Base-by-base conservation (phyloP, 2,888 invertebrate genomes). In the Drosophila kuntzei region DNA sequence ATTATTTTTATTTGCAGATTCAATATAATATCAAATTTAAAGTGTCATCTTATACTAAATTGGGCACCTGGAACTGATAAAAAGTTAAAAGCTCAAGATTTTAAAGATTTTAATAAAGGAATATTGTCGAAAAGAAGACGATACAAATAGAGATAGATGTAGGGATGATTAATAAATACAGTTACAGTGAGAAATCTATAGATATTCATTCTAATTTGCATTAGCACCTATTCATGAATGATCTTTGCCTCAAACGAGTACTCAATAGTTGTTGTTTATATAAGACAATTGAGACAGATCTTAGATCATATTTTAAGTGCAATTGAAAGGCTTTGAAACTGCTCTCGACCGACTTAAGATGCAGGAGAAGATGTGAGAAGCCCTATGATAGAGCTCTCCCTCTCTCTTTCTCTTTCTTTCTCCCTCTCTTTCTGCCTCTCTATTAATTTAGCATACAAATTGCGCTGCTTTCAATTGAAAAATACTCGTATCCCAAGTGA, bases 381-480 rank as follows among this genome's bases (percentile, higher is more conserved):
- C 65, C 76, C 36, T 68, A 60, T 20, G n/a, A 75, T 16, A 39
- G 8, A 25, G 27, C 39, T 11, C 14, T 14, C 47, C 22, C n/a
- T 37, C 14, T 18, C 22, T n/a, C 16, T 3, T 7, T 18, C 20
- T 29, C 4, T 25, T 6, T 14, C n/a, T 32, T 4, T 11, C 9
- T 16, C 7, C 18, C 9, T 12, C 12, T n/a, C 0, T 14, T 9
- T 37, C 14, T 37, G 8, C 14, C 9, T 36, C 58, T 49, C 59
- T 47, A 76, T 61, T 50, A 50, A 72, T 74, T 74, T 50, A 54
- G 60, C 54, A 69, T 64, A 49, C 50, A 64, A 79, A 63, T 74
- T 78, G 75, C 59, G 46, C 63, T 34, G 61, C 66, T 43, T 67
- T 66, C 73, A 75, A 76, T 87, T 79, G 67, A 70, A 55, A 72